Evolutionary conservation across 2,797 vertebrate species (phyloP), one percentile per base, ranked within the genome.

Genomic region (Melanotaenia parkinsoni): DNA sequence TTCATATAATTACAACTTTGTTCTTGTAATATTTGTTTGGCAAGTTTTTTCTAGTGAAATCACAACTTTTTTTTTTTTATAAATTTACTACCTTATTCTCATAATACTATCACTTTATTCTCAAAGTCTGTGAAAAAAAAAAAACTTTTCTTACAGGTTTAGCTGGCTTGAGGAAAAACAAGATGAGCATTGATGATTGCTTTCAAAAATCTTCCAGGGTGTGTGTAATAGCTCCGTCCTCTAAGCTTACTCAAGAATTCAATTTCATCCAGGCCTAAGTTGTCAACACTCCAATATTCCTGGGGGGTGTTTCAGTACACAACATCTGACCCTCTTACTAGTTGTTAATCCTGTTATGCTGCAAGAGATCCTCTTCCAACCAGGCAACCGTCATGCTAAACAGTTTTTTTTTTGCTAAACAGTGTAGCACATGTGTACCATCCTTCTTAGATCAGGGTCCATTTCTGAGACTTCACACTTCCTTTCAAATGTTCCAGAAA

Each of bases 171-270:
- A 59, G 14, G 3, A 7, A 59, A 57, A 43, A 59, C n/a, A 5
- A 26, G 38, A 43, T n/a, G 51, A 66, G 64, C 45, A 37, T 20
- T 76, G 64, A 65, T 68, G 74, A 81, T 81, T 78, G 75, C 28
- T 63, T 67, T 60, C 56, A 47, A 40, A 67, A 70, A 18, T 78
- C 75, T 75, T 24, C 58, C 60, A 37, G 64, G 76, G 61, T 51
- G 56, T 53, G 45, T 4, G 22, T 80, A 63, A 81, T 62, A 74
- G 67, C 20, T 58, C n/a, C 64, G 70, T 73, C 76, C 69, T 86
- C 68, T 24, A 67, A 82, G 79, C 82, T 72, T 74, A 83, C 78
- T 84, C 74, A 80, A 82, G 67, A 76, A 75, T 89, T 77, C 72
- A 79, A 68, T 85, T 83, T 85, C 59, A 70, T 70, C 65, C 67